phyloP scores from a whole-genome alignment of 1,140 invertebrate genomes.

The Cataglyphis hispanica region DNA sequence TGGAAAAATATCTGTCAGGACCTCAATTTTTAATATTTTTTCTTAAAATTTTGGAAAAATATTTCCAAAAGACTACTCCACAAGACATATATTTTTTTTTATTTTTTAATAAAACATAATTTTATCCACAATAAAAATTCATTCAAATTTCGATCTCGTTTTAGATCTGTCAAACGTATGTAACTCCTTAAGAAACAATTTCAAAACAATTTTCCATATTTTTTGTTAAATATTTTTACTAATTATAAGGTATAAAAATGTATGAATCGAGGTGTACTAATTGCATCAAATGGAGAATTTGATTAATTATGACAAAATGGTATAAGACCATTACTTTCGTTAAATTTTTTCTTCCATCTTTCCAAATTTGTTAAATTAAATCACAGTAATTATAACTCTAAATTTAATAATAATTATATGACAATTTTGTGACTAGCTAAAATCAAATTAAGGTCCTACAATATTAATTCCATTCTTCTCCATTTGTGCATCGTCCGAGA shows the following conservation, averaged over 20 bases:
- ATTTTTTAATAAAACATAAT: too few relatives aligned
- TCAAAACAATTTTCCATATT: background rate
- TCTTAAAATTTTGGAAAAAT: too few relatives aligned
- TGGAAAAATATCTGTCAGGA: too few relatives aligned
- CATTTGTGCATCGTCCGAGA: background rate
- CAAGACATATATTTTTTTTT: too few relatives aligned
- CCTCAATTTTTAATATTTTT: too few relatives aligned
- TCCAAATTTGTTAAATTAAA: background rate
- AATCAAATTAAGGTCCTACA: background rate
- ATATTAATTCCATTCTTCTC: background rate
- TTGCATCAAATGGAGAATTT: background rate
- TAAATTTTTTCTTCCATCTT: background rate
- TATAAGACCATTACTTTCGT: background rate
- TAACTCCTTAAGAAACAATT: too few relatives aligned
- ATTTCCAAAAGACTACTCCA: too few relatives aligned
- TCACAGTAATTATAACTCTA: background rate
- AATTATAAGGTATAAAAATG: conserved; percentile 4
- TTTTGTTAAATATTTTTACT: conserved; percentile 20
- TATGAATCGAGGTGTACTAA: background rate
- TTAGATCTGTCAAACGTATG: too few relatives aligned
- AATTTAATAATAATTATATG: background rate
- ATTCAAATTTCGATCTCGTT: too few relatives aligned
- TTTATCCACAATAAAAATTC: too few relatives aligned
- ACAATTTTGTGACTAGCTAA: background rate
- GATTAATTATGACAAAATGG: background rate